Conservation (phyloP, 2,797 vertebrate genomes). For the Myripristis jacobus region DNA sequence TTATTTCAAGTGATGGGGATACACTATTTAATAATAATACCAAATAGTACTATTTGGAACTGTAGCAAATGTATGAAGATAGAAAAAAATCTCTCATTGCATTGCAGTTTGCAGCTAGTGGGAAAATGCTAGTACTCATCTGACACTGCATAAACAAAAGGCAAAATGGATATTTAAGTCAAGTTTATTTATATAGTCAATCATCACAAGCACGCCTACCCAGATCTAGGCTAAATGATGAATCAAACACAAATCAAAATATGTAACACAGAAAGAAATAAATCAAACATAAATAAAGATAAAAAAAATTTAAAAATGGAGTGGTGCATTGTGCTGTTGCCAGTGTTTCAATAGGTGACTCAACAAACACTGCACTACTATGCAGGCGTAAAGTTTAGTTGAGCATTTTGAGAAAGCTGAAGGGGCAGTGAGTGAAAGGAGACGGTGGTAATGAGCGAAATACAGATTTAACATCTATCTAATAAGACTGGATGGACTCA, state of each 20-base stretch:
- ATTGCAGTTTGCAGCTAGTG: constrained; percentile 33
- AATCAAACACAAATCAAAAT: too few species aligned
- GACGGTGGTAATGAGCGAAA: constrained; percentile 1
- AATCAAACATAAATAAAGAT: too few species aligned
- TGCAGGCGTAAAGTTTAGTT: constrained; percentile 18
- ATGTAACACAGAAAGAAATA: too few species aligned
- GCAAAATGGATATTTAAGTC: constrained; percentile 24
- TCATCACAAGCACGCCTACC: too few species aligned
- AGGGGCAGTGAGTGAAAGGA: neutral
- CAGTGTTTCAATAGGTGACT: constrained; percentile 36
- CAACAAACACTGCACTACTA: constrained; percentile 29
- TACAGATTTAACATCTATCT: constrained; percentile 31
- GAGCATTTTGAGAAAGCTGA: neutral
- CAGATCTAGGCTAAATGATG: too few species aligned
- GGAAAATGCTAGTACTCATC: constrained; percentile 65
- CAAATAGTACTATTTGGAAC: constrained; percentile 47
- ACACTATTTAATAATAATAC: too few species aligned
- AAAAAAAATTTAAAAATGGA: too few species aligned
- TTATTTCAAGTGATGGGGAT: constrained; percentile 13
- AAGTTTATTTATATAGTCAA: too few species aligned
- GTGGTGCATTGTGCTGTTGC: neutral
- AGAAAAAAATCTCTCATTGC: constrained; percentile 43
- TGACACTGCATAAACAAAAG: constrained; percentile 52
- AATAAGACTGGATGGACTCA: constrained; percentile 18
- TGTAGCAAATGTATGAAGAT: constrained; percentile 42